A percentile compares a stretch with the other conserved stretches of the same genome.
These are phyloP conservation scores for Eptesicus fuscus DNA, from an alignment of 2,113 vertebrate species.

Conservation along the genomic window DNA sequence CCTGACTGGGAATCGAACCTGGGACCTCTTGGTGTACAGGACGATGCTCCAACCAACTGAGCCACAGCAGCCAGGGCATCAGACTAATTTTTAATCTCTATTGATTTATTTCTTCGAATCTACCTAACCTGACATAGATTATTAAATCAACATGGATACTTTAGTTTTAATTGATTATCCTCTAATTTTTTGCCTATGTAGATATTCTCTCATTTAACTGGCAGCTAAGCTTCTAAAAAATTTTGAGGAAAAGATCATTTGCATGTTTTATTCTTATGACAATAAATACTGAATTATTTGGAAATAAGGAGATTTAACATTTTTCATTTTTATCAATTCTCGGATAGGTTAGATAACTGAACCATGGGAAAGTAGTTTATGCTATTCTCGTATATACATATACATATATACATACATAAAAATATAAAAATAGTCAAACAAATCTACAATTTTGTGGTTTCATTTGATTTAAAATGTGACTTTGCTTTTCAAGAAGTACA, in stretches of 20 bases:
- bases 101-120: background rate
- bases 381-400: background rate
- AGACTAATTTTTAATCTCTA: background rate
- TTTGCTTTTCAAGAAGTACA: constrained; percentile 43
- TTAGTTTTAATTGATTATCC: background rate
- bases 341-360: background rate
- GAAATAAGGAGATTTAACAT: background rate
- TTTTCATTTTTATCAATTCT: background rate
- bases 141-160: background rate
- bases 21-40: background rate
- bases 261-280: background rate
- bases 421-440: background rate
- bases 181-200: background rate
- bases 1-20: background rate
- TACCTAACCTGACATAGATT: constrained; percentile 1
- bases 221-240: background rate
- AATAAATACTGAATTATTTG: background rate
- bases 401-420: background rate
- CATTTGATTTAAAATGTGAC: constrained; percentile 46
- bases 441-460: background rate
- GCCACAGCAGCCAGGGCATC: background rate
- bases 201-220: background rate
- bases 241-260: background rate
- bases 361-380: background rate
- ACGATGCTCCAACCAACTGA: background rate